These are phyloP conservation scores for Patagioenas fasciata DNA, from an alignment of 2,113 vertebrate species.

Conservation along the genomic window DNA sequence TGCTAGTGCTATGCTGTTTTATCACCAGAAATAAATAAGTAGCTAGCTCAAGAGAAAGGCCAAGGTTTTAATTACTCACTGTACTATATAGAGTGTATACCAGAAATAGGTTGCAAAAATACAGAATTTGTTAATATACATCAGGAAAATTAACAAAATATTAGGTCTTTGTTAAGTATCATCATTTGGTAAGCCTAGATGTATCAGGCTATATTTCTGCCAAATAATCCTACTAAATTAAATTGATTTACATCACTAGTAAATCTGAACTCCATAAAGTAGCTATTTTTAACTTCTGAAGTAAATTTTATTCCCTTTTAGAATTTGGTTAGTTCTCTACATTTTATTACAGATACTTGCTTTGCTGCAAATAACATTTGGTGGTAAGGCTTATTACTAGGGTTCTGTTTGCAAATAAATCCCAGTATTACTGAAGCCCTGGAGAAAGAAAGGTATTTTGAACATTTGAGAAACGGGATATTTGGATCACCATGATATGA, in stretches of 20 bases:
- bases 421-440: not conserved
- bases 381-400: not conserved
- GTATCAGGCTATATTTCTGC: constrained; percentile 1
- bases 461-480: not conserved
- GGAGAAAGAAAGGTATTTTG: not conserved
- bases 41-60: not conserved
- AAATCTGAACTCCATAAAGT: not conserved
- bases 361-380: constrained; percentile 3
- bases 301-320: not conserved
- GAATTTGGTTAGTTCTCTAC: not conserved
- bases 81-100: not conserved
- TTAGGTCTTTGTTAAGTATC: not conserved
- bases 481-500: not conserved
- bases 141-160: constrained; percentile 17
- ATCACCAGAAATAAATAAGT: not conserved
- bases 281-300: constrained; percentile 4
- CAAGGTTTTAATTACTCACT: not conserved
- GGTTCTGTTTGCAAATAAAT: constrained; percentile 23
- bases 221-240: not conserved
- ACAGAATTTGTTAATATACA: not conserved
- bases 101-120: not conserved
- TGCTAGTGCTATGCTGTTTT: not conserved
- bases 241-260: constrained; percentile 34
- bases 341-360: constrained; percentile 12
- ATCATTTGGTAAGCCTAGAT: not conserved